A percentile compares a stretch with the other conserved stretches of the same genome.
Evolutionary conservation across 2,888 invertebrate species (phyloP).

Genomic region (Sipha maydis): DNA sequence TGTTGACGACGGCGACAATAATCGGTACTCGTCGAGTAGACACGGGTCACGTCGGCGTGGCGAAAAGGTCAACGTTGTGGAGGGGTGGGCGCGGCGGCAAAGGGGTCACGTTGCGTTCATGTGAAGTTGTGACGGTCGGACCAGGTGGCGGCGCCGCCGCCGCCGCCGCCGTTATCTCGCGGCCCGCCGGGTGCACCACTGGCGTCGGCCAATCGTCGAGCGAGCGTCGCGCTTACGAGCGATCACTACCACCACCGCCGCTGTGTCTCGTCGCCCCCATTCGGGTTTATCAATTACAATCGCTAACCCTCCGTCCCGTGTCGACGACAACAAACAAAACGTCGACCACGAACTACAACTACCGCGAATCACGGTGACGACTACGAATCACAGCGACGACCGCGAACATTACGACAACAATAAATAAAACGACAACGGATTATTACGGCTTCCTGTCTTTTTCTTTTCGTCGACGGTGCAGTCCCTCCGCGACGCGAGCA

Average conservation of each 20-base stretch:
- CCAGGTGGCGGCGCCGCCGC: background rate
- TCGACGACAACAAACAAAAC: background rate
- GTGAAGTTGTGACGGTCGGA: background rate
- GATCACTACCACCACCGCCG: background rate
- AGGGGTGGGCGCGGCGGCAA: background rate
- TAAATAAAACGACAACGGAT: too few species aligned
- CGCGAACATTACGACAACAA: background rate
- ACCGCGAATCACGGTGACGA: background rate
- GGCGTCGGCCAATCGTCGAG: constrained; percentile 17
- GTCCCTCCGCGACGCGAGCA: background rate
- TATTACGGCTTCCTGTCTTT: background rate
- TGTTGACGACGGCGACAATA: background rate
- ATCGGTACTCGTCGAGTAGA: background rate
- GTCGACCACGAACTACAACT: background rate
- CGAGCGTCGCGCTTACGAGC: constrained; percentile 3
- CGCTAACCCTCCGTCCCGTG: background rate
- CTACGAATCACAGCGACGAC: too few species aligned
- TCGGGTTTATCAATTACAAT: background rate
- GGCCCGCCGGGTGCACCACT: background rate
- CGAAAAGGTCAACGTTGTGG: too few species aligned
- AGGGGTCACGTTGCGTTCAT: background rate
- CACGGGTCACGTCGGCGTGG: background rate
- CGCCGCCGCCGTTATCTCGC: background rate
- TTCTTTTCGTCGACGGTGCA: too few species aligned
- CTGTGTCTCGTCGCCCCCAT: background rate